These are phyloP conservation scores for Caenorhabditis remanei DNA, from an alignment of 1,140 invertebrate genomes.

Conservation along the genomic window DNA sequence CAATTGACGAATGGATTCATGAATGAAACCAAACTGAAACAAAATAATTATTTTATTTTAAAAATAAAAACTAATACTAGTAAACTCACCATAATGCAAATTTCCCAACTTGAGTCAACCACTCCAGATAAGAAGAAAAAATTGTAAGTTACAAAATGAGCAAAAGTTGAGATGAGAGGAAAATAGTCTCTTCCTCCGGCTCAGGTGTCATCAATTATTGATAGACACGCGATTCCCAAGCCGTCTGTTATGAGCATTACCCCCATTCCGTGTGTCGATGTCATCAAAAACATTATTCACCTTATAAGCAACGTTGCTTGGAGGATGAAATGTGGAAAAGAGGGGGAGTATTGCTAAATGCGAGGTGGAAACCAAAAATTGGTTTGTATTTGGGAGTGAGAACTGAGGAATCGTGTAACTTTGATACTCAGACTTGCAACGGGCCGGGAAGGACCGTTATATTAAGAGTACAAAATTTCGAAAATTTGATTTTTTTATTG, in stretches of 20 bases:
- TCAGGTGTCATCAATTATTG: conserved; percentile 22
- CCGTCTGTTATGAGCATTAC: conserved; percentile 29
- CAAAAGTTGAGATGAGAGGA: background rate
- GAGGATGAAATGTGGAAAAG: background rate
- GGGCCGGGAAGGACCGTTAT: too few species aligned
- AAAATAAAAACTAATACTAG: too few species aligned
- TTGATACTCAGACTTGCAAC: too few species aligned
- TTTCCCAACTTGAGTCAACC: background rate
- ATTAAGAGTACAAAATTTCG: too few species aligned
- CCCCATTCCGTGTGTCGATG: conserved; percentile 38
- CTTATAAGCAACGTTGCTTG: background rate
- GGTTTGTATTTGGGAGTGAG: too few species aligned
- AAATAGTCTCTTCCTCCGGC: background rate
- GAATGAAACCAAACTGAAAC: conserved; percentile 70
- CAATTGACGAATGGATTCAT: conserved; percentile 68
- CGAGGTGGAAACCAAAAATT: too few species aligned
- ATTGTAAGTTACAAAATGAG: background rate
- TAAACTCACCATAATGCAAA: background rate
- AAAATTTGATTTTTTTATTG: too few species aligned
- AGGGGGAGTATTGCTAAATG: background rate
- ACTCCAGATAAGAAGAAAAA: background rate
- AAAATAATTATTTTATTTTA: background rate
- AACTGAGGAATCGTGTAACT: too few species aligned
- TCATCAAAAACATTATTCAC: conserved; percentile 44
- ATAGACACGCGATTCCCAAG: conserved; percentile 7